Evolutionary conservation across 2,888 invertebrate species (phyloP).

Genomic region (Danaus chrysippus): DNA sequence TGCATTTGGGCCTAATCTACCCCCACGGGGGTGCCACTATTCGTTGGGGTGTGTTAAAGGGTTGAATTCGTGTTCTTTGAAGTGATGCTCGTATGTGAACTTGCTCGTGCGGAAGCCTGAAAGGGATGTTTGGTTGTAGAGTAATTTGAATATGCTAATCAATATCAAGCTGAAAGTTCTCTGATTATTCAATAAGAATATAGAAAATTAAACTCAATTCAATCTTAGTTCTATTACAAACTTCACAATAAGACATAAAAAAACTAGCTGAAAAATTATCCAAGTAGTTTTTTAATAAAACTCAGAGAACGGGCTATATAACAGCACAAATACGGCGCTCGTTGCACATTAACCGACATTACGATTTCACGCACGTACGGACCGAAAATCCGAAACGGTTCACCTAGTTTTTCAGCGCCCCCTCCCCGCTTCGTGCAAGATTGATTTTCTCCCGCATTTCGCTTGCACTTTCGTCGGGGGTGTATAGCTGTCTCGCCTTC

Average conservation of each 20-base stretch:
- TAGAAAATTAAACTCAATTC: background rate
- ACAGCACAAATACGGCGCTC: conserved; percentile 10
- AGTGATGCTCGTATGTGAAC: conserved; percentile 29
- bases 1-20: conserved; percentile 67
- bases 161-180: background rate
- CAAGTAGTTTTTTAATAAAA: background rate
- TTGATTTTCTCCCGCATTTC: conserved; percentile 76
- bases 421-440: conserved; percentile 70
- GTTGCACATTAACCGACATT: conserved; percentile 28
- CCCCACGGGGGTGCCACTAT: conserved; percentile 48
- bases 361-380: conserved; percentile 42
- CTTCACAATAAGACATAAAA: background rate
- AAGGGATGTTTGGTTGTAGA: conserved; percentile 16
- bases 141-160: conserved; percentile 1
- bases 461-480: conserved; percentile 71
- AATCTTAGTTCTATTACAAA: background rate
- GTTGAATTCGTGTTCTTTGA: conserved; percentile 53
- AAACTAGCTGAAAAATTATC: background rate
- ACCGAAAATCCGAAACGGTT: conserved; percentile 44
- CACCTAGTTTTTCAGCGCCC: conserved; percentile 71
- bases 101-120: conserved; percentile 17
- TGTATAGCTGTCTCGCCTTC: conserved; percentile 56
- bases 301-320: background rate
- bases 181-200: background rate
- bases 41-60: conserved; percentile 48